phyloP scores from a whole-genome alignment of 37 sponge, comb jelly and placozoan genomes.

The Ianthella basta region DNA sequence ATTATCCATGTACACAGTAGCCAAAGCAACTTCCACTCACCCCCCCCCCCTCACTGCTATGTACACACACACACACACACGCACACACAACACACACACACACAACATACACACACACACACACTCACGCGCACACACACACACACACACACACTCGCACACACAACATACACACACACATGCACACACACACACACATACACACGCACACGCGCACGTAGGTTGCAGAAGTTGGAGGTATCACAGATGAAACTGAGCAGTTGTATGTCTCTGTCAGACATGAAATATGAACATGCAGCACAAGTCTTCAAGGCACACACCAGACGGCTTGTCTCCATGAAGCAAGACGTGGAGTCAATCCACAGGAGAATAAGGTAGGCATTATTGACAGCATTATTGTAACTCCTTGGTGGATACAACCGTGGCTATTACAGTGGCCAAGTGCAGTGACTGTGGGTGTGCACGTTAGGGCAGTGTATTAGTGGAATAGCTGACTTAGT shows the following conservation, averaged over 20 bases:
- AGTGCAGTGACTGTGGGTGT: too few relatives aligned
- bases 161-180: conserved; percentile 17
- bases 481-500: too few relatives aligned
- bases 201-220: neutral
- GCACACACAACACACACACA: neutral
- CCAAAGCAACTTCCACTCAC: too few relatives aligned
- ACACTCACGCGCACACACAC: neutral
- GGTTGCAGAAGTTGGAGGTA: neutral
- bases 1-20: too few relatives aligned
- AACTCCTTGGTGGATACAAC: too few relatives aligned
- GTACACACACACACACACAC: neutral
- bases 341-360: conserved; percentile 1
- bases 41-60: too few relatives aligned
- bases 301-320: conserved; percentile 13
- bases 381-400: too few relatives aligned
- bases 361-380: conserved; percentile 26
- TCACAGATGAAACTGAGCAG: neutral
- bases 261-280: neutral
- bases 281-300: neutral
- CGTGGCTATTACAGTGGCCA: too few relatives aligned
- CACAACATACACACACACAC: neutral
- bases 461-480: too few relatives aligned
- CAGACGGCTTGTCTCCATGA: neutral
- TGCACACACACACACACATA: conserved; percentile 34
- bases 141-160: neutral